Conservation (phyloP, 2,797 vertebrate species). For the Propithecus perrieri region DNA sequence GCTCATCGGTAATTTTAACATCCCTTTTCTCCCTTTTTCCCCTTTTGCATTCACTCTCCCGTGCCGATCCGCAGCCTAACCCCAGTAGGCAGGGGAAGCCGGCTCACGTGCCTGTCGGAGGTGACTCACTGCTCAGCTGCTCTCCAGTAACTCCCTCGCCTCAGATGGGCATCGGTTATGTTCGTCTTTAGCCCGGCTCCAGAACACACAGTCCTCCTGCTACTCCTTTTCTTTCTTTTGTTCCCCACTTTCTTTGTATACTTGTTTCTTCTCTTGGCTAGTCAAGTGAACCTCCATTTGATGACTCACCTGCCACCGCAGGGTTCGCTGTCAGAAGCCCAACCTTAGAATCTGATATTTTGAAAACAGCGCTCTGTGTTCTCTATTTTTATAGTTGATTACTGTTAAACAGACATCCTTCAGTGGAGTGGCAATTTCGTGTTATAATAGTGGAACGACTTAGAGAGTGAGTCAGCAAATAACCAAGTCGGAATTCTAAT, state of each 20-base stretch:
- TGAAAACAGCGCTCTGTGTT: not conserved
- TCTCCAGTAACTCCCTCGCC: not conserved
- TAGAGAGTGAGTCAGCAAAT: not conserved
- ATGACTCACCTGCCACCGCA: not conserved
- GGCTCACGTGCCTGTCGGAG: fast-evolving
- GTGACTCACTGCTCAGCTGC: not conserved
- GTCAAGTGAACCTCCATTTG: not conserved
- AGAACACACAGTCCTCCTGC: not conserved
- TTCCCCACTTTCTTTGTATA: not conserved
- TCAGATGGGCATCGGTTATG: fast-evolving
- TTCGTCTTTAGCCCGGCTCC: not conserved
- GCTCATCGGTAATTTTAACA: not conserved
- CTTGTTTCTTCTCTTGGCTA: not conserved
- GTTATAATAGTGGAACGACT: not conserved
- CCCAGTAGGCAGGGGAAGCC: not conserved
- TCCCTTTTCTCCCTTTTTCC: not conserved
- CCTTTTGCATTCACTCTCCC: not conserved
- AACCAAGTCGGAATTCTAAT: not conserved
- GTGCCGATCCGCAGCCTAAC: not conserved
- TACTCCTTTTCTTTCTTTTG: not conserved
- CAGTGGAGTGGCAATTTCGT: not conserved
- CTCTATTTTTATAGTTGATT: not conserved
- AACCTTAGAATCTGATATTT: not conserved
- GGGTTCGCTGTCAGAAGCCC: not conserved
- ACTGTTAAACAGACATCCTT: not conserved